These are phyloP conservation scores for Hoplostethus atlanticus DNA, from an alignment of 2,797 vertebrate genomes.

Conservation along the genomic window DNA sequence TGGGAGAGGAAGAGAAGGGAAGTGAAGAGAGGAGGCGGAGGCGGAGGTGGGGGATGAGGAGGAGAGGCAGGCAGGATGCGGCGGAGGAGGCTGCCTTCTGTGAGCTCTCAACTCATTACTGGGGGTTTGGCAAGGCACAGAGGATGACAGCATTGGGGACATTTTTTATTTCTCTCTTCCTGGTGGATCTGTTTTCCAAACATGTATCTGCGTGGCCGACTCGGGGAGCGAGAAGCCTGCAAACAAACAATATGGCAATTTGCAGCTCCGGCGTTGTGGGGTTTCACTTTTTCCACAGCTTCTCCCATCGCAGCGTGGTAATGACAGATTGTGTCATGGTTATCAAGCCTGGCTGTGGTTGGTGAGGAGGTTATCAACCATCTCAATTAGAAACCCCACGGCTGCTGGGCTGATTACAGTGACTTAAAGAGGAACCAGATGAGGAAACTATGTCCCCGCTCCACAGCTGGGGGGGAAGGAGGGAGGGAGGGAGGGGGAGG, in stretches of 20 bases:
- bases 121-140: conserved; percentile 64
- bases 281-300: conserved; percentile 69
- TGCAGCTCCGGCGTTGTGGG: conserved; percentile 40
- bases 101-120: conserved; percentile 69
- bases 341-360: conserved; percentile 74
- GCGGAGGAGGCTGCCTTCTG: conserved; percentile 55
- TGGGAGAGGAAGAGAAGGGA: conserved; percentile 60
- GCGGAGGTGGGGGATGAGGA: conserved; percentile 11
- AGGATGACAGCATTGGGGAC: conserved; percentile 64
- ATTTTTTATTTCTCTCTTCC: conserved; percentile 59
- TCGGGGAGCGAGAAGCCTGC: conserved; percentile 54
- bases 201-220: conserved; percentile 60
- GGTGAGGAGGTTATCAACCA: conserved; percentile 78
- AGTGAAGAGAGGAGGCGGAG: conserved; percentile 36
- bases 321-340: conserved; percentile 77
- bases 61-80: conserved; percentile 60
- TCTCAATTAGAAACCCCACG: conserved; percentile 80
- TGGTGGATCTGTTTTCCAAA: conserved; percentile 72
- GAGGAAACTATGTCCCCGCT: conserved; percentile 69
- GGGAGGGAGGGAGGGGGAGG: background rate
- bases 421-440: conserved; percentile 78
- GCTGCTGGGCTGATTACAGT: conserved; percentile 77
- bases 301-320: conserved; percentile 60
- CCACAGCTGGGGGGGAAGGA: conserved; percentile 50
- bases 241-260: conserved; percentile 70